Evolutionary conservation across 2,888 invertebrate genomes (phyloP), one percentile per base, ranked within the genome.

Genomic region (Amphimallon solstitiale): DNA sequence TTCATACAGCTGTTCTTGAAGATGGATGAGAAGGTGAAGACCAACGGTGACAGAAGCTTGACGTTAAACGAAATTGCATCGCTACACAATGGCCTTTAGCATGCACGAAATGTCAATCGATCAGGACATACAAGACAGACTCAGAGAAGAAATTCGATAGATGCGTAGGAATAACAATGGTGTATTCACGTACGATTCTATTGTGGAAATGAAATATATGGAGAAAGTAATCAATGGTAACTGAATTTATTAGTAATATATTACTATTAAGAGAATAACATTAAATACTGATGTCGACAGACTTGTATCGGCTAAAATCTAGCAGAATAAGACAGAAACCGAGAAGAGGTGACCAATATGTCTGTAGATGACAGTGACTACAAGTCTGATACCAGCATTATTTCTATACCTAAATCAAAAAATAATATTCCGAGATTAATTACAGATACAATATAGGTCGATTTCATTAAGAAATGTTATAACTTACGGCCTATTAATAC

Each of bases 181-280:
- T 3, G 12, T 23, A 43, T 56, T 56, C 4, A 56, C 56, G 1
- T 56, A 56, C 15, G 56, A 56, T 1, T 40, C 56, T 2, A 43
- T 56, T 14, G 43, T 43, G 56, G 56, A 23, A 43, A 56, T 56
- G 56, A 56, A 56, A 29, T 56, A 56, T 15, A 56, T 56, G 56
- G 56, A 56, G 14, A 23, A 56, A 29, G 56, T 56, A 23, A 10
- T 56, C 7, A 29, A 56, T 14, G 56, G 56, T 56, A 23, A 56
- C n/a, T n/a, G n/a, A n/a, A n/a, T n/a, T n/a, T n/a, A n/a, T n/a
- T n/a, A n/a, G n/a, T n/a, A n/a, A 21, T 45, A 40, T n/a, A 29
- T 51, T 46, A n/a, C 10, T 14, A 14, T 17, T 19, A 12, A 23
- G 4, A 38, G 9, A 14, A 14, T 14, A 9, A n/a, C 15, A 40